A percentile compares a stretch with the other conserved stretches of the same genome.
These are phyloP conservation scores for Sminthurides bifidus DNA, from an alignment of 1,140 invertebrate genomes.

Conservation along the genomic window DNA sequence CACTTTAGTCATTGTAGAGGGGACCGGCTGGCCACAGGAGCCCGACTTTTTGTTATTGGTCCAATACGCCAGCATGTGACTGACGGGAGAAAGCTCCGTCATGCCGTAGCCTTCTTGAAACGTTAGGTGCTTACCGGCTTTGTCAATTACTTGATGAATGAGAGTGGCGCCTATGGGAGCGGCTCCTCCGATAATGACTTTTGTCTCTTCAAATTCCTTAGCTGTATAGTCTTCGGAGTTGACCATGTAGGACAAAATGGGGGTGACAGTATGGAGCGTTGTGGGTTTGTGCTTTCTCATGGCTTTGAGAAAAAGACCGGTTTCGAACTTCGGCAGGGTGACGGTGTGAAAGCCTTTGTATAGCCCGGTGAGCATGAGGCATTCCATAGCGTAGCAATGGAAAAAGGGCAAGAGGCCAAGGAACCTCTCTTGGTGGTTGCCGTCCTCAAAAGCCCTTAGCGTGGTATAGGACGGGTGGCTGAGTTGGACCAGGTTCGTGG, in stretches of 20 bases:
- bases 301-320: slow-evolving; percentile 4
- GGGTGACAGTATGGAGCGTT: not conserved
- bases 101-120: slow-evolving; percentile 22
- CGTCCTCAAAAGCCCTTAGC: not conserved
- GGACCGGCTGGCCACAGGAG: not conserved
- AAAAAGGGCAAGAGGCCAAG: slow-evolving; percentile 22
- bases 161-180: slow-evolving; percentile 5
- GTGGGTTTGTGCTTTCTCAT: slow-evolving; percentile 4
- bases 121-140: slow-evolving; percentile 4
- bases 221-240: not conserved
- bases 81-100: slow-evolving; percentile 12
- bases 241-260: slow-evolving; percentile 3
- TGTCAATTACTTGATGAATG: slow-evolving; percentile 3
- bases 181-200: not conserved
- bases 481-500: slow-evolving; percentile 9
- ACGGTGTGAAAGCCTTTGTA: slow-evolving; percentile 3
- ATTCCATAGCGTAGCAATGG: slow-evolving; percentile 9
- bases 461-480: not conserved
- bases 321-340: slow-evolving; percentile 8
- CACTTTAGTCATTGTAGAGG: not conserved
- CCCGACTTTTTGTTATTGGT: not conserved
- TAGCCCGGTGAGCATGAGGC: slow-evolving; percentile 1
- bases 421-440: slow-evolving; percentile 8
- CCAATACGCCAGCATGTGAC: not conserved
- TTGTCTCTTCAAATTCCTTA: not conserved